Evolutionary conservation across 2,113 vertebrate species (phyloP).

Genomic region (Coracopsis vasa): DNA sequence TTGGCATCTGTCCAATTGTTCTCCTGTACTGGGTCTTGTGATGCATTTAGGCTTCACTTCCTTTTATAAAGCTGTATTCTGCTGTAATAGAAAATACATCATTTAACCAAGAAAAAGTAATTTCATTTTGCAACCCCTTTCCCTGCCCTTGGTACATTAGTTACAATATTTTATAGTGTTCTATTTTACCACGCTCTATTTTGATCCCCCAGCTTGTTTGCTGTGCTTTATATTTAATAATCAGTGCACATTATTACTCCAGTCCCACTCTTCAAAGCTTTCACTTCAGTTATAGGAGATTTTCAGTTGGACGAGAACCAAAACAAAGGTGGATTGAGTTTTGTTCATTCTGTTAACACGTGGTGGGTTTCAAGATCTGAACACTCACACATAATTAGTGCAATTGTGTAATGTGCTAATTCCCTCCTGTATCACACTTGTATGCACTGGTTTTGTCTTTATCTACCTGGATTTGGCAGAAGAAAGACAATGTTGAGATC

Average conservation of each 20-base stretch:
- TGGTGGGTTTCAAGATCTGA: not conserved
- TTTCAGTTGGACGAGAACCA: not conserved
- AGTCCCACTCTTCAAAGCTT: not conserved
- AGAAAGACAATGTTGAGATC: not conserved
- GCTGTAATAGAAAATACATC: constrained; percentile 13
- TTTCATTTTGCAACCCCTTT: constrained; percentile 24
- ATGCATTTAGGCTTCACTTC: constrained; percentile 5
- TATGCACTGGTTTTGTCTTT: not conserved
- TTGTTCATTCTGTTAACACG: not conserved
- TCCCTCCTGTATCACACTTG: not conserved
- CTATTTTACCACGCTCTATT: constrained; percentile 2
- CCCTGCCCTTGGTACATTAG: not conserved
- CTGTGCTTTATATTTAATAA: constrained; percentile 20
- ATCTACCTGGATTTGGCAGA: not conserved
- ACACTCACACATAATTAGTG: not conserved
- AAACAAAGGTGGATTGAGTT: not conserved
- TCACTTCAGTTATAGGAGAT: not conserved
- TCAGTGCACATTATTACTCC: not conserved
- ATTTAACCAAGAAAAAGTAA: constrained; percentile 31
- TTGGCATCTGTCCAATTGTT: constrained; percentile 38
- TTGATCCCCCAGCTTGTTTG: constrained; percentile 20
- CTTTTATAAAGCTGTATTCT: constrained; percentile 1
- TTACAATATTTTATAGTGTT: not conserved
- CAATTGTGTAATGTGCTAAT: not conserved
- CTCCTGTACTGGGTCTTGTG: not conserved